Conservation (phyloP, 1,140 invertebrate species). For the Doryteuthis pealeii region DNA sequence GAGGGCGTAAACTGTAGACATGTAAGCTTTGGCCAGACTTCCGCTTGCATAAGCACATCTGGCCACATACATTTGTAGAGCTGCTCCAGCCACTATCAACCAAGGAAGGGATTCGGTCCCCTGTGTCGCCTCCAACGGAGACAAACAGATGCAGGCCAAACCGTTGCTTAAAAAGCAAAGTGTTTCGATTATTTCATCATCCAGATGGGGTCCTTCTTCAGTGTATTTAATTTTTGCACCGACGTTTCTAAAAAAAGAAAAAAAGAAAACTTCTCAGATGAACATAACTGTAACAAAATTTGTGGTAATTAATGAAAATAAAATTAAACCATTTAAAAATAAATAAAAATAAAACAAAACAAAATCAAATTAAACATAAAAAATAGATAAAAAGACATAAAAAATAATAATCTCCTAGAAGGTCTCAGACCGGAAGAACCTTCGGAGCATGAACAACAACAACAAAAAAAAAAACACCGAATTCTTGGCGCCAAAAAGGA, state of each 20-base stretch:
- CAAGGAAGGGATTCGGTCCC: constrained; percentile 28
- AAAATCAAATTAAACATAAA: too few relatives aligned
- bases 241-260: constrained; percentile 11
- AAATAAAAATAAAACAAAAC: too few relatives aligned
- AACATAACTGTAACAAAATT: neutral
- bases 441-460: too few relatives aligned
- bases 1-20: constrained; percentile 24
- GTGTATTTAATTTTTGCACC: constrained; percentile 24
- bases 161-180: constrained; percentile 31
- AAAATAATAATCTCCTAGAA: too few relatives aligned
- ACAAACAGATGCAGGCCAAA: constrained; percentile 31
- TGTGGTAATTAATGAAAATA: too few relatives aligned
- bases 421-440: too few relatives aligned
- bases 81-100: constrained; percentile 36
- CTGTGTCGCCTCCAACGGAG: constrained; percentile 34
- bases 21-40: constrained; percentile 36
- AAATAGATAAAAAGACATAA: too few relatives aligned
- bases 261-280: neutral
- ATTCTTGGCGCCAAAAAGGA: too few relatives aligned
- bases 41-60: constrained; percentile 39
- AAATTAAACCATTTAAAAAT: too few relatives aligned
- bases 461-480: too few relatives aligned
- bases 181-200: constrained; percentile 31
- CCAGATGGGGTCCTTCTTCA: constrained; percentile 23
- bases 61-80: constrained; percentile 33